Conservation (phyloP, 1,140 invertebrate species). For the Pseudobourletiella spinata region DNA sequence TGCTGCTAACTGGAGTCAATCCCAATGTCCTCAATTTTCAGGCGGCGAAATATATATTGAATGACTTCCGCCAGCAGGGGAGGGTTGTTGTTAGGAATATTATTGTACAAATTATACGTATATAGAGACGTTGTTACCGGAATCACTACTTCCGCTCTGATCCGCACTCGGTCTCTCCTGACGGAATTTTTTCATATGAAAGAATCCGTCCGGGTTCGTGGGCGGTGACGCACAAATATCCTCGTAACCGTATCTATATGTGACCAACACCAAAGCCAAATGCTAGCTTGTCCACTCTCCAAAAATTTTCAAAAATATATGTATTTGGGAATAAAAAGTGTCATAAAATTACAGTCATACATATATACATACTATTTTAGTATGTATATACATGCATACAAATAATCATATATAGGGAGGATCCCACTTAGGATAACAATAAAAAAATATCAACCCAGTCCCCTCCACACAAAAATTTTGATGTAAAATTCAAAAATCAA, state of each 20-base stretch:
- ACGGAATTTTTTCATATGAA: constrained; percentile 9
- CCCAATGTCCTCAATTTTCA: too few relatives aligned
- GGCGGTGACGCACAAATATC: constrained; percentile 26
- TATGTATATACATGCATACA: not conserved
- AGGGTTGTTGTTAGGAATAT: too few relatives aligned
- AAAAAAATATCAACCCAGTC: too few relatives aligned
- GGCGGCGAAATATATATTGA: too few relatives aligned
- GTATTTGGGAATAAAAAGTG: not conserved
- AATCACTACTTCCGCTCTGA: constrained; percentile 6
- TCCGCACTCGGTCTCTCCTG: constrained; percentile 5
- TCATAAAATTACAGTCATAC: not conserved
- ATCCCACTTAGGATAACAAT: not conserved
- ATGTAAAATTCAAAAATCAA: too few relatives aligned
- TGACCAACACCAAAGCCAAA: not conserved
- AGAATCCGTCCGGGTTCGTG: constrained; percentile 18
- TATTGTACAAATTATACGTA: too few relatives aligned
- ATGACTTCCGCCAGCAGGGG: too few relatives aligned
- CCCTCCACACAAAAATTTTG: too few relatives aligned
- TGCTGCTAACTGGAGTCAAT: too few relatives aligned
- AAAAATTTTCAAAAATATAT: constrained; percentile 11
- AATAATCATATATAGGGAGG: not conserved
- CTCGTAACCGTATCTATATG: constrained; percentile 19
- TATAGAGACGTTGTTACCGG: too few relatives aligned
- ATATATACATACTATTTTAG: not conserved
- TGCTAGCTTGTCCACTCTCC: not conserved